These are phyloP conservation scores for Steatocranus sp. DNA, from an alignment of 2,797 vertebrate genomes.

Conservation along the genomic window DNA sequence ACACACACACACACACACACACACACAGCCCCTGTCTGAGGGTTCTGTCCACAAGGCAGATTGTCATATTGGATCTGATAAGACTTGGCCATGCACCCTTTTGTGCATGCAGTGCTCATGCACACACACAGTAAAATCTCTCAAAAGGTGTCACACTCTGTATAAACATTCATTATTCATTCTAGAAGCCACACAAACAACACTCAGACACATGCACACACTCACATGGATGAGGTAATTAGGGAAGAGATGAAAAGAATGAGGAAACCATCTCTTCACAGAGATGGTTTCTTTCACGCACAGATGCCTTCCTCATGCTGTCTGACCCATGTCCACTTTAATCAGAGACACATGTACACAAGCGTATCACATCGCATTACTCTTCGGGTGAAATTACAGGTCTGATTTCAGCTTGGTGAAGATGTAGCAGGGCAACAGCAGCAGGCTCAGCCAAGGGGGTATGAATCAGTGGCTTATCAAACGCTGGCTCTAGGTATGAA, in stretches of 20 bases:
- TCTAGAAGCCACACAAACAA: conserved; percentile 10
- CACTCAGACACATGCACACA: background rate
- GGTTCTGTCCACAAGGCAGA: conserved; percentile 29
- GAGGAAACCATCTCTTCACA: background rate
- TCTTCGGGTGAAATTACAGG: conserved; percentile 39
- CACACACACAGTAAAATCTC: conserved; percentile 13
- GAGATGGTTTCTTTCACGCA: background rate
- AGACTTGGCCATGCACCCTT: conserved; percentile 4
- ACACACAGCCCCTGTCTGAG: background rate
- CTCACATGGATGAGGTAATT: conserved; percentile 10
- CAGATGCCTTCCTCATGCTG: background rate
- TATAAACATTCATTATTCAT: conserved; percentile 54
- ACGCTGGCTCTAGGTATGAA: conserved; percentile 47
- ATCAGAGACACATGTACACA: background rate
- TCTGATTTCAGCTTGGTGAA: conserved; percentile 47
- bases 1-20: background rate
- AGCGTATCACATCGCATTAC: background rate
- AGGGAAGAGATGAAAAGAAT: background rate
- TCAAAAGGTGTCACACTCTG: conserved; percentile 28
- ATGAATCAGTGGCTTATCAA: conserved; percentile 69
- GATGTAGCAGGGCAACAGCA: conserved; percentile 53
- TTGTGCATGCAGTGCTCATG: conserved; percentile 20
- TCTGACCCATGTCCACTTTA: conserved; percentile 10
- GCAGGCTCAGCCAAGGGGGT: conserved; percentile 45
- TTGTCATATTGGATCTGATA: conserved; percentile 38